Base-by-base conservation (phyloP, 1,140 invertebrate species). In the Planococcus citri region DNA sequence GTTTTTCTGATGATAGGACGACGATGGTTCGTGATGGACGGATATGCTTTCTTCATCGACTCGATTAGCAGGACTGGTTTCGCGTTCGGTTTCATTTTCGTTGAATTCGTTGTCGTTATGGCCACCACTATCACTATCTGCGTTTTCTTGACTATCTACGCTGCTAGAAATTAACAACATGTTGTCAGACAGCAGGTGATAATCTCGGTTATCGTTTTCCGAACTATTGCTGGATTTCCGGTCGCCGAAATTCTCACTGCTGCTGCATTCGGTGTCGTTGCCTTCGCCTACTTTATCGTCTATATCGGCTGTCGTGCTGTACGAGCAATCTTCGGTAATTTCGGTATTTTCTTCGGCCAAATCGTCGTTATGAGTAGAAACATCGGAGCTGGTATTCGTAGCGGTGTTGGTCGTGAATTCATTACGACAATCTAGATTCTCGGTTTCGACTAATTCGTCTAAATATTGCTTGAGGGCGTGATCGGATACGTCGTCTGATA, bases 381-480 rank as follows among this genome's bases (percentile, higher is more conserved):
- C 3, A 10, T 64, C 60, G 14, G 25, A 64, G 9, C 10, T 17
- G 22, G 22, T 17, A n/a, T n/a, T n/a, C n/a, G n/a, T n/a, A n/a
- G n/a, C n/a, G n/a, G n/a, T n/a, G n/a, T n/a, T n/a, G 3, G 20
- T 25, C 10, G 22, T 27, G 60, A 4, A 25, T 24, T 64, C 60
- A 12, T 33, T 64, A 67, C 29, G 20, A 25, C 10, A 64, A 64
- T 64, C 24, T 4, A 27, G 6, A 14, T 14, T 14, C 6, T 64
- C 25, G 22, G 10, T 64, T 70, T 72, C 72, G 60, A 72, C 83
- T n/a, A 85, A 74, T 68, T 84, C 79, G 1, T 82, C 78, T 41
- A 86, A 77, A 76, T 84, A 84, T 38, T 82, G 78, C 60, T 79
- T 80, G n/a, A 86, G 73, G 73, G 85, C 83, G 57, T 79, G 79